Conservation (phyloP, 1,140 invertebrate genomes). For the Homalodisca vitripennis region DNA sequence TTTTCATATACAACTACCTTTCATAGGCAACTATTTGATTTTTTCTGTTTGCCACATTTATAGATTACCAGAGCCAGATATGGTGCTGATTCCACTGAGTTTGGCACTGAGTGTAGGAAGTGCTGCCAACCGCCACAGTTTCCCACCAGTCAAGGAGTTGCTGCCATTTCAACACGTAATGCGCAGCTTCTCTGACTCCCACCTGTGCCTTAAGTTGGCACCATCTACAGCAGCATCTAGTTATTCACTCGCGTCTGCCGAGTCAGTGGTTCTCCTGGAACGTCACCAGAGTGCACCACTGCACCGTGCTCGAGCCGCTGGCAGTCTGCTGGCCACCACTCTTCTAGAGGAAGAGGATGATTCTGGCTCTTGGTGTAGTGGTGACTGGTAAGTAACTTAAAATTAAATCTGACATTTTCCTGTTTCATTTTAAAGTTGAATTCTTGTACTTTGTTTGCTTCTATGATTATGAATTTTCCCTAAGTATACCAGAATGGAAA, state of each 20-base stretch:
- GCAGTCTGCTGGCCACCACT: slow-evolving; percentile 40
- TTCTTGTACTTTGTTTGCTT: too few relatives aligned
- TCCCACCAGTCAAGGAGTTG: slow-evolving; percentile 61
- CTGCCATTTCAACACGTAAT: slow-evolving; percentile 70
- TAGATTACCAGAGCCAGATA: slow-evolving; percentile 57
- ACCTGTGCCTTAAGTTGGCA: slow-evolving; percentile 63
- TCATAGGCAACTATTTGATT: too few relatives aligned
- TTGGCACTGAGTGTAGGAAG: slow-evolving; percentile 53
- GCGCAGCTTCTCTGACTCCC: slow-evolving; percentile 69
- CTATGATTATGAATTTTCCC: too few relatives aligned
- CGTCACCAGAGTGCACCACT: slow-evolving; percentile 51
- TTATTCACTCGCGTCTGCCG: slow-evolving; percentile 48
- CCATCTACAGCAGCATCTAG: slow-evolving; percentile 51
- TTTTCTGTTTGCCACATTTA: too few relatives aligned
- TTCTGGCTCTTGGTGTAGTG: slow-evolving; percentile 31
- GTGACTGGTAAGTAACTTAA: slow-evolving; percentile 24
- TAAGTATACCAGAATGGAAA: too few relatives aligned
- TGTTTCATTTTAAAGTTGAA: too few relatives aligned
- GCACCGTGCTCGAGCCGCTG: slow-evolving; percentile 49
- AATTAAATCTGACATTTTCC: too few relatives aligned
- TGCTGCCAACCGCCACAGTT: slow-evolving; percentile 60
- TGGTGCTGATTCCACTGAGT: slow-evolving; percentile 66
- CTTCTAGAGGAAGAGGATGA: slow-evolving; percentile 30
- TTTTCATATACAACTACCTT: too few relatives aligned
- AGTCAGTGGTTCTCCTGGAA: slow-evolving; percentile 53